phyloP scores from a whole-genome alignment of 2,888 invertebrate species.

The Drosophila kuntzei region DNA sequence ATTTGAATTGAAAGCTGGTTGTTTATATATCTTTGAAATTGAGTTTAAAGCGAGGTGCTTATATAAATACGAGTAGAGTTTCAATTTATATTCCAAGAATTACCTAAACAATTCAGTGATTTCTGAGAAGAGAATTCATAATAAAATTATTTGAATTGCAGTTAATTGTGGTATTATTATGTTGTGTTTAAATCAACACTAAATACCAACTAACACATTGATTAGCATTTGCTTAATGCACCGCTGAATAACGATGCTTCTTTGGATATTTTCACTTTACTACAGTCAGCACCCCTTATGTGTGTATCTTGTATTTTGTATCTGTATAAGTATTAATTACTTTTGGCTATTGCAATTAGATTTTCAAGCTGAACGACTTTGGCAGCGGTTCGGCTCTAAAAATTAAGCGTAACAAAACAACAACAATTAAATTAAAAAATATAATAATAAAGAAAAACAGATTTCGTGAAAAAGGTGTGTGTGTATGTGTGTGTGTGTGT shows the following conservation, averaged over 20 bases:
- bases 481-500: conserved; percentile 26
- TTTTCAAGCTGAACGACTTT: conserved; percentile 83
- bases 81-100: neutral
- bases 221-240: conserved; percentile 60
- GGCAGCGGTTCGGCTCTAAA: conserved; percentile 74
- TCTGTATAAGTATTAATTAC: conserved; percentile 43
- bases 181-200: conserved; percentile 12
- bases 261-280: conserved; percentile 55
- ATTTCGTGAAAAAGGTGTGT: conserved; percentile 27
- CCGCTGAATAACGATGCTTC: conserved; percentile 53
- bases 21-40: neutral
- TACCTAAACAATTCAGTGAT: neutral
- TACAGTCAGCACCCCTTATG: conserved; percentile 7
- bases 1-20: neutral
- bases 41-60: neutral
- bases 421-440: conserved; percentile 4
- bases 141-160: no score
- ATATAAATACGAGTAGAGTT: neutral
- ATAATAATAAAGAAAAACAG: conserved; percentile 12
- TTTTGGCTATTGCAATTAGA: conserved; percentile 64
- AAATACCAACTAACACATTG: conserved; percentile 7
- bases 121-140: neutral
- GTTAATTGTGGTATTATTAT: conserved; percentile 6
- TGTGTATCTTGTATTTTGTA: conserved; percentile 7
- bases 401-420: conserved; percentile 59